phyloP scores from a whole-genome alignment of 1,140 invertebrate genomes.

The Andrena cerasifolii region DNA sequence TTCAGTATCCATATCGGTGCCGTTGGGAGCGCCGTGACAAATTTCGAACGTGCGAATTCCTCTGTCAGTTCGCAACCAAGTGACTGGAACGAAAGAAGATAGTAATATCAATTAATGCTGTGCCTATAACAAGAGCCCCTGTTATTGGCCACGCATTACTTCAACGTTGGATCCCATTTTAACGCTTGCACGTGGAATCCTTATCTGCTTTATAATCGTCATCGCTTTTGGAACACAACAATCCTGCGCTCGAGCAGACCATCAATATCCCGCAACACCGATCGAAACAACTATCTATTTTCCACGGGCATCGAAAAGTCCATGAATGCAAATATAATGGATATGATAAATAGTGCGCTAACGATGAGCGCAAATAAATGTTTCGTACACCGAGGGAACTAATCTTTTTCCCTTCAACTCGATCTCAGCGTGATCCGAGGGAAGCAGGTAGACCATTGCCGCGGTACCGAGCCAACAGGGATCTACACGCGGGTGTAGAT shows the following conservation, averaged over 20 bases:
- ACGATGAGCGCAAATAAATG: conserved; percentile 5
- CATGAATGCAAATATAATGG: background rate
- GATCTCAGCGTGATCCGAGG: conserved; percentile 39
- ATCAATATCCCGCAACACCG: background rate
- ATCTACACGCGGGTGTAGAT: conserved; percentile 48
- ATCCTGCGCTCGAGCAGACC: background rate
- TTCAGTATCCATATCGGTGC: background rate
- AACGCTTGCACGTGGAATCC: too few relatives aligned
- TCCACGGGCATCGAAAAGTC: background rate
- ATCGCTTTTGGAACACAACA: background rate
- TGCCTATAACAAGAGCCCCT: background rate
- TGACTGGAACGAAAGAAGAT: background rate
- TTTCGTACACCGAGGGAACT: background rate
- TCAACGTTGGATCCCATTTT: background rate
- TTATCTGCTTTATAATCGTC: background rate
- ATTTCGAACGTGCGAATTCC: conserved; percentile 24
- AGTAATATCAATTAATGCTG: background rate
- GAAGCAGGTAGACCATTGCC: conserved; percentile 37
- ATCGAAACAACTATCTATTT: conserved; percentile 11
- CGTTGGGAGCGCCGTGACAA: conserved; percentile 45
- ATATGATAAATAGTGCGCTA: background rate
- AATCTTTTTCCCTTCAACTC: conserved; percentile 22
- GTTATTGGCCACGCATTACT: background rate
- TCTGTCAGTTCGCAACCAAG: background rate
- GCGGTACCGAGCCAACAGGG: conserved; percentile 2